Evolutionary conservation across 2,888 invertebrate species (phyloP), one percentile per base, ranked within the genome.

Genomic region (Leptodirus hochenwartii): DNA sequence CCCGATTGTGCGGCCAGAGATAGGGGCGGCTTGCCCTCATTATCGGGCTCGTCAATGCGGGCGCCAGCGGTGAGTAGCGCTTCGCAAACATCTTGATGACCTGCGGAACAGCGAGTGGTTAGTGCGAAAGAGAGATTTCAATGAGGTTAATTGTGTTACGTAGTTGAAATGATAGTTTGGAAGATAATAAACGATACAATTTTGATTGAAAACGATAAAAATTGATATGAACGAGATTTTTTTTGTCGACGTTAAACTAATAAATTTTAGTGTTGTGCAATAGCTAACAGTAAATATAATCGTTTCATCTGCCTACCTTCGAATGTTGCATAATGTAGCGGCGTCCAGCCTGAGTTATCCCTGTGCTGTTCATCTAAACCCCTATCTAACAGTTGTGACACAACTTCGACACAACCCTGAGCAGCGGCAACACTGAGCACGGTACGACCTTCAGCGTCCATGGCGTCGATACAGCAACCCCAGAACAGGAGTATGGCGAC

Each of bases 321-420:
- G 51, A 91, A 93, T 9, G 93, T 85, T 0, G 93, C 80, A 50
- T 95, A 93, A 51, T 95, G 93, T 30, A 96, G 54, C 1, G 96
- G 91, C 1, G 95, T 93, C 95, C 93, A 95, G 0, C 95, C 93
- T 0, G 85, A 82, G 56, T 91, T 90, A 50, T 95, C 95, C 12
- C 82, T 61, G 47, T 84, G 84, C 35, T 81, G 81, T 43, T 84
- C 84, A 44, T 84, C 84, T 26, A 84, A 50, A 0, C 84, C 93
- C 40, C 88, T 64, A 51, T 85, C 90, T 10, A 95, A 61, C 23
- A 95, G 59, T 47, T 85, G 82, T 12, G 82, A 67, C 1, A 93
- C 91, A 6, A 91, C 87, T 42, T 85, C 82, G 20, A 80, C 78
- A 46, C 79, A 35, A 54, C 78, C 85, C 58, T 85, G 81, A 1